Percentiles rank a stretch among this genome's conserved stretches.
Evolutionary conservation across 2,113 vertebrate species (phyloP).

Genomic region (Conger conger): DNA sequence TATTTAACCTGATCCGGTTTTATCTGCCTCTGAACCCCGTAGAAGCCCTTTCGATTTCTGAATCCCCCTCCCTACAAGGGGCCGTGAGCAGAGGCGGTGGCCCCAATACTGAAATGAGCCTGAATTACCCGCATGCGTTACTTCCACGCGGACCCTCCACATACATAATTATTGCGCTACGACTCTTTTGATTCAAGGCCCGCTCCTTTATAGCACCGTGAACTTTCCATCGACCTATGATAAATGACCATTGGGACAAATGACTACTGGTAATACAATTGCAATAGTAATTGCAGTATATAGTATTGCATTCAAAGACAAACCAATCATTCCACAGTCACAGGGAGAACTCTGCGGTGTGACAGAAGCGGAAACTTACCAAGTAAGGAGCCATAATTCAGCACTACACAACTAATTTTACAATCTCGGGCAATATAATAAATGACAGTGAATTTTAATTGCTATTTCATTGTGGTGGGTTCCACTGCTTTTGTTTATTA

Average conservation of each 20-base stretch:
- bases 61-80: neutral
- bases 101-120: neutral
- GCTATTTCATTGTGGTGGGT: conserved; percentile 55
- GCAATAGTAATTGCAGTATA: neutral
- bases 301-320: neutral
- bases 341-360: neutral
- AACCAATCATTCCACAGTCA: neutral
- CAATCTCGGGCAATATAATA: conserved; percentile 61
- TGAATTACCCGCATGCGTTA: neutral
- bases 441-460: conserved; percentile 70
- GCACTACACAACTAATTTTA: conserved; percentile 48
- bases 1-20: conserved; percentile 58
- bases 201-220: neutral
- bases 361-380: conserved; percentile 37
- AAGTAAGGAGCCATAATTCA: conserved; percentile 30
- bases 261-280: neutral
- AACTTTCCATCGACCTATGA: neutral
- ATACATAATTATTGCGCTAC: neutral
- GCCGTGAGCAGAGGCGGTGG: neutral
- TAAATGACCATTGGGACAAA: neutral
- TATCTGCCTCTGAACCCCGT: conserved; percentile 47
- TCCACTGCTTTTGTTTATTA: conserved; percentile 72
- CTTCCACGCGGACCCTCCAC: neutral
- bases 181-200: neutral
- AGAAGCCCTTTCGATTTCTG: conserved; percentile 45